phyloP scores from a whole-genome alignment of 2,888 invertebrate genomes.

The Lasiommata megera region DNA sequence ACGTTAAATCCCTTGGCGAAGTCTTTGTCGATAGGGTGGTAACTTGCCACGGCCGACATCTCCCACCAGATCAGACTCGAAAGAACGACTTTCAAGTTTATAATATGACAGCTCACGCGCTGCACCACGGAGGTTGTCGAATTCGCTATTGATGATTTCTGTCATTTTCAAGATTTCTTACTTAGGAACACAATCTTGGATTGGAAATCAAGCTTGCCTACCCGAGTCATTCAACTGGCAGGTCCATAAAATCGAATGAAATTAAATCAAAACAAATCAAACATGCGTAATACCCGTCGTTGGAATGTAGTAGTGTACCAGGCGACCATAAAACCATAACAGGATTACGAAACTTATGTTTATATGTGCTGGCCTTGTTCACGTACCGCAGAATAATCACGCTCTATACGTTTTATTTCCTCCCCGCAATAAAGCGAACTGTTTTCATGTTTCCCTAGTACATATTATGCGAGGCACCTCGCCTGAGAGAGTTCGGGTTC shows the following conservation, averaged over 20 bases:
- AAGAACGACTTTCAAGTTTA: too few species aligned
- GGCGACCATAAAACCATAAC: constrained; percentile 15
- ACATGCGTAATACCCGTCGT: background rate
- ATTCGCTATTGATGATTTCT: too few species aligned
- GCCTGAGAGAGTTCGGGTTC: background rate
- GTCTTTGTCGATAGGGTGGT: too few species aligned
- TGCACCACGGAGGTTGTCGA: too few species aligned
- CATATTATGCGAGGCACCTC: background rate
- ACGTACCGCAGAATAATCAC: constrained; percentile 31
- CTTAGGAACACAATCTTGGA: too few species aligned
- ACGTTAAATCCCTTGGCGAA: too few species aligned
- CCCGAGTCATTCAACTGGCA: too few species aligned
- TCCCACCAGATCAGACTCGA: too few species aligned
- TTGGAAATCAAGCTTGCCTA: too few species aligned
- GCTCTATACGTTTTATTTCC: constrained; percentile 4
- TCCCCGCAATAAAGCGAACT: constrained; percentile 4
- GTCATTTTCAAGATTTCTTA: too few species aligned
- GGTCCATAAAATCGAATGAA: background rate
- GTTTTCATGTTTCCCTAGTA: constrained; percentile 2
- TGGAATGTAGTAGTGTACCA: constrained; percentile 3
- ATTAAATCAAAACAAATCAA: background rate
- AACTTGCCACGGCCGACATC: too few species aligned
- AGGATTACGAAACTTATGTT: constrained; percentile 27
- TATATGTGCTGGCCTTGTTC: constrained; percentile 32
- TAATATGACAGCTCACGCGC: too few species aligned